Base-by-base conservation (phyloP, 2,888 invertebrate genomes). In the Dolichomitus sp. region DNA sequence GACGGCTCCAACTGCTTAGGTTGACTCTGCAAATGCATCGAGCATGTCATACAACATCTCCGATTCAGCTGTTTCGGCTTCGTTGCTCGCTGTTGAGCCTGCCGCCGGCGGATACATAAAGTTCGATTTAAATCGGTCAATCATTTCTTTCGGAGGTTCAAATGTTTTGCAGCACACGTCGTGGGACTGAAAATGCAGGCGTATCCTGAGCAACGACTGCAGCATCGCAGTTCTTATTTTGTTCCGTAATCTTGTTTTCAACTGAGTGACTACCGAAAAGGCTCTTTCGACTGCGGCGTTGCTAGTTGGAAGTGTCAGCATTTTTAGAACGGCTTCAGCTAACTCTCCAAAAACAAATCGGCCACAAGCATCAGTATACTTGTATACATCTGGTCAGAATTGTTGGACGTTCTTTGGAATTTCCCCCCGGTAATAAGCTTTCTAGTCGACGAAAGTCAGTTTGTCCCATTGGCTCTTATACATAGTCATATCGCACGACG, bases 81-180 rank as follows among this genome's bases (percentile, higher is more conserved):
- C 42, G 37, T 9, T 2, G 40, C 27, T 70, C 19, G 11, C 27
- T 5, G 40, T 14, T 5, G 65, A 42, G 17, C 65, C 19, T 27
- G 70, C 19, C 14, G 54, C n/a, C n/a, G 54, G 37, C 11, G 14
- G 19, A 23, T 57, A 37, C 75, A 76, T 76, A 17, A 30, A 54
- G 23, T 14, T 76, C 40, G 66, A 76, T 76, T 76, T 63, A 27
- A 76, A 76, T 37, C 65, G 52, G 23, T 54, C 30, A 27, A 76
- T 14, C 75, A 76, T 54, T 40, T 66, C 27, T 11, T 5, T 59
- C 23, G 73, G n/a, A 12, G 59, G 73, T 45, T 73, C 42, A 19
- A 73, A 73, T 19, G 69, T 27, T 69, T 69, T 69, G 19, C 69
- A 69, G 52, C 69, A 69, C 42, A 50, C 14, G 27, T 52, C 9